Percentiles rank a stretch among this genome's conserved stretches.
Evolutionary conservation across 2,113 vertebrate genomes (phyloP).

Genomic region (Ploceus nigricollis): DNA sequence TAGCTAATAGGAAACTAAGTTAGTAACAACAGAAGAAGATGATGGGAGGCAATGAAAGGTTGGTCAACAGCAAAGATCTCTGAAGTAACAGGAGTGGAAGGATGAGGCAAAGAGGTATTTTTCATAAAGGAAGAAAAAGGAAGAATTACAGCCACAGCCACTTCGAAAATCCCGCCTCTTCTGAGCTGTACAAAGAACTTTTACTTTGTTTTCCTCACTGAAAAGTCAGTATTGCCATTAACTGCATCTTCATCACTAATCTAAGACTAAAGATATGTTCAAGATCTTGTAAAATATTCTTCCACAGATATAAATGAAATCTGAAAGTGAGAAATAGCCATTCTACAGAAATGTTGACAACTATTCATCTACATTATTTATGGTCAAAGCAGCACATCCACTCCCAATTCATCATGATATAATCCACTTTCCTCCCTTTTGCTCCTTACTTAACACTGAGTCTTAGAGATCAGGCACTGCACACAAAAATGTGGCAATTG

Average conservation of each 20-base stretch:
- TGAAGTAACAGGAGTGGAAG: neutral
- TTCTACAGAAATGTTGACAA: neutral
- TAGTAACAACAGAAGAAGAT: neutral
- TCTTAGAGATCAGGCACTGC: neutral
- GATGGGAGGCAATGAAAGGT: rapidly evolving
- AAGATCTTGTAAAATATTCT: neutral
- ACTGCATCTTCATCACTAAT: neutral
- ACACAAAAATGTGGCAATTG: neutral
- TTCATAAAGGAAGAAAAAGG: neutral
- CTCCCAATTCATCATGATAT: neutral
- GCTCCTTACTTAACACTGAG: neutral
- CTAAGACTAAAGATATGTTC: neutral
- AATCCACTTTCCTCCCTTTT: neutral
- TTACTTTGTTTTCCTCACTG: neutral
- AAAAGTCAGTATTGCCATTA: neutral
- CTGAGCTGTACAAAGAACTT: neutral
- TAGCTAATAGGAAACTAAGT: neutral
- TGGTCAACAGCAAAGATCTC: neutral
- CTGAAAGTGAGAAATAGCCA: neutral
- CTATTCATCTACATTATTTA: neutral
- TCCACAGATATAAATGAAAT: neutral
- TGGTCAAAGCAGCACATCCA: neutral
- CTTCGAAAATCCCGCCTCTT: neutral
- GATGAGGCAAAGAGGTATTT: neutral
- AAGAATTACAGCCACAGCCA: neutral